Evolutionary conservation across 2,888 invertebrate genomes (phyloP).

Genomic region (Timema cristinae): DNA sequence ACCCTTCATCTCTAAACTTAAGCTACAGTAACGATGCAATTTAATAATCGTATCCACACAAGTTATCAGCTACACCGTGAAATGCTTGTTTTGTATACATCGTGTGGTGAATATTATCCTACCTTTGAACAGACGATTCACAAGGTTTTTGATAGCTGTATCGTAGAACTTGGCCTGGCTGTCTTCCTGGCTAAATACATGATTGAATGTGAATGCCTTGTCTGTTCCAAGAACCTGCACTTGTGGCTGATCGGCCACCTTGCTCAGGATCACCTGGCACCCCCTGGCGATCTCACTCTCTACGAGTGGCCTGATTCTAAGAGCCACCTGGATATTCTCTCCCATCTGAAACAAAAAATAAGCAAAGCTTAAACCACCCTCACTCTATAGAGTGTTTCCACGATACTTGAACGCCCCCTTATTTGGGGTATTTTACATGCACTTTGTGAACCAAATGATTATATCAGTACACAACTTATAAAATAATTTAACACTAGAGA

Average conservation of each 20-base stretch:
- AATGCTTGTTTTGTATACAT: neutral
- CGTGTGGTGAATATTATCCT: conserved; percentile 29
- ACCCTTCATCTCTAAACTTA: neutral
- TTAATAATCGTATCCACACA: conserved; percentile 3
- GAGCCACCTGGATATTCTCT: conserved; percentile 66
- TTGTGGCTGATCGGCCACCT: conserved; percentile 61
- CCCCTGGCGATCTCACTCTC: conserved; percentile 67
- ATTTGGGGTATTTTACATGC: too few relatives aligned
- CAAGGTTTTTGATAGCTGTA: conserved; percentile 63
- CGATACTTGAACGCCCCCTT: too few relatives aligned
- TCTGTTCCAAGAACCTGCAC: conserved; percentile 62
- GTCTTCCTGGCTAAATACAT: conserved; percentile 69
- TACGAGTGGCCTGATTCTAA: conserved; percentile 77
- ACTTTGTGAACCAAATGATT: too few relatives aligned
- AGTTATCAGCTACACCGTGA: neutral
- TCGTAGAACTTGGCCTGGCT: conserved; percentile 71
- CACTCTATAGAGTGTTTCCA: too few relatives aligned
- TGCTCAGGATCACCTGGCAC: conserved; percentile 68
- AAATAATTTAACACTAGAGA: too few relatives aligned
- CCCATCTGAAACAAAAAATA: conserved; percentile 37
- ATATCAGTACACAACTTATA: too few relatives aligned
- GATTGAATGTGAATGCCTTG: conserved; percentile 77
- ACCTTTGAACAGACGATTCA: conserved; percentile 77
- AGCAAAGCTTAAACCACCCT: too few relatives aligned
- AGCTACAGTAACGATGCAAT: conserved; percentile 2